A percentile compares a stretch with the other conserved stretches of the same genome.
Conservation (phyloP, 1,140 invertebrate species). For the Drosophila triauraria region DNA sequence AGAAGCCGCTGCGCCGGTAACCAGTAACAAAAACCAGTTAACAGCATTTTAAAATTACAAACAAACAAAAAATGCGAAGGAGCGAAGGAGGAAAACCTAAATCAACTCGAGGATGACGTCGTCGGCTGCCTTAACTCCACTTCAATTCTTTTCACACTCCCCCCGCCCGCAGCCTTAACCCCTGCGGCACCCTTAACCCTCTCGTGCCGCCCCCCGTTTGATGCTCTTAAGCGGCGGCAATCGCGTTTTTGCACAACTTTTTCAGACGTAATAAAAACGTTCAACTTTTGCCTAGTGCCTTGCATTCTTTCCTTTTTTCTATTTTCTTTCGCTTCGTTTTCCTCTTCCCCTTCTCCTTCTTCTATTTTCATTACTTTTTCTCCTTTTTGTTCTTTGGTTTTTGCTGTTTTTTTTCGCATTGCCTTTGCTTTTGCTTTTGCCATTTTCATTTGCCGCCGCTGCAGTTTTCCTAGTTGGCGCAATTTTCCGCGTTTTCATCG, state of each 20-base stretch:
- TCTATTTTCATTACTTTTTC: conserved; percentile 23
- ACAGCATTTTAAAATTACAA: conserved; percentile 72
- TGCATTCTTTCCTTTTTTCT: conserved; percentile 25
- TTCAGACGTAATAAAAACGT: conserved; percentile 79
- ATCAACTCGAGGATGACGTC: conserved; percentile 64
- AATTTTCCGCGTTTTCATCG: conserved; percentile 83
- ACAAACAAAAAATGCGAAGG: conserved; percentile 55
- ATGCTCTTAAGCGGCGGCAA: conserved; percentile 80
- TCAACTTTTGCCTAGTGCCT: conserved; percentile 69
- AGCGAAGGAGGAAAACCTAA: conserved; percentile 48
- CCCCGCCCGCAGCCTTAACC: conserved; percentile 2
- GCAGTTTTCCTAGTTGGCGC: conserved; percentile 81
- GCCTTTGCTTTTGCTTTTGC: conserved; percentile 48
- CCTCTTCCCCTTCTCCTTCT: conserved; percentile 13
- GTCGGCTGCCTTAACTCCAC: conserved; percentile 39
- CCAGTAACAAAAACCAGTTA: conserved; percentile 46
- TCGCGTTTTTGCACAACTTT: conserved; percentile 80
- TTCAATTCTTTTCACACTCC: conserved; percentile 15
- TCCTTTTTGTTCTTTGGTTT: conserved; percentile 26
- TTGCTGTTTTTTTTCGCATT: conserved; percentile 24
- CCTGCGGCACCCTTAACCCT: conserved; percentile 4
- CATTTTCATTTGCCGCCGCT: conserved; percentile 79
- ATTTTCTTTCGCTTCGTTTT: conserved; percentile 24
- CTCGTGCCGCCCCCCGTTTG: conserved; percentile 12
- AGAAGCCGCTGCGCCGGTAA: conserved; percentile 3